phyloP scores from a whole-genome alignment of 2,113 vertebrate genomes.

The Arizona elegans region DNA sequence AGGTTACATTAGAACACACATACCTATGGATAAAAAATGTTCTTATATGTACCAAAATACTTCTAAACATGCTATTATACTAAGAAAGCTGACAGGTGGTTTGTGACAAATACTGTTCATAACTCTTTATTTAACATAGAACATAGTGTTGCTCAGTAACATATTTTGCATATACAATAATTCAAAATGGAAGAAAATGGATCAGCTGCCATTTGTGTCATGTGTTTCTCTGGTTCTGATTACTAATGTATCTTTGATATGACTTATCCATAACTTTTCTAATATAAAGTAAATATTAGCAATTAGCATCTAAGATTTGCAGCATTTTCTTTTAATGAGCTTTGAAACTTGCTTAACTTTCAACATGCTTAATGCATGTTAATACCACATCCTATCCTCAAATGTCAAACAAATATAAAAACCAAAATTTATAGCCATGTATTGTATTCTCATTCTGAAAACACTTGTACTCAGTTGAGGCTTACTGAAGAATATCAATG shows the following conservation, averaged over 20 bases:
- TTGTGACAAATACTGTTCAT: conserved; percentile 42
- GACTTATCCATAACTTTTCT: not conserved
- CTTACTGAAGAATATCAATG: not conserved
- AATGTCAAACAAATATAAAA: not conserved
- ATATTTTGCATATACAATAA: conserved; percentile 15
- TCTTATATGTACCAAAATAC: conserved; percentile 35
- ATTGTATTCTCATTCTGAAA: not conserved
- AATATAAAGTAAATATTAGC: not conserved
- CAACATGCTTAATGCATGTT: not conserved
- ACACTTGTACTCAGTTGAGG: not conserved
- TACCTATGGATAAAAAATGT: conserved; percentile 19
- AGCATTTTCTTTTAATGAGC: not conserved
- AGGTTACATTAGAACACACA: conserved; percentile 12
- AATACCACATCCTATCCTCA: not conserved
- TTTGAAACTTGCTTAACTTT: no score
- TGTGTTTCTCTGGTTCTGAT: conserved; percentile 1
- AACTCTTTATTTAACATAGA: conserved; percentile 56
- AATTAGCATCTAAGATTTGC: not conserved
- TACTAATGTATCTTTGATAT: not conserved
- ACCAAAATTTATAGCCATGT: not conserved
- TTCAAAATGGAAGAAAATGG: not conserved
- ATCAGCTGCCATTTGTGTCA: not conserved
- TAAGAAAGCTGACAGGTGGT: conserved; percentile 43
- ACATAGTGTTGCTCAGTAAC: conserved; percentile 47
- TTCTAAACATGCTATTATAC: conserved; percentile 14